A percentile compares a stretch with the other conserved stretches of the same genome.
Conservation (phyloP, 2,888 invertebrate species). For the Agrotis ipsilon region DNA sequence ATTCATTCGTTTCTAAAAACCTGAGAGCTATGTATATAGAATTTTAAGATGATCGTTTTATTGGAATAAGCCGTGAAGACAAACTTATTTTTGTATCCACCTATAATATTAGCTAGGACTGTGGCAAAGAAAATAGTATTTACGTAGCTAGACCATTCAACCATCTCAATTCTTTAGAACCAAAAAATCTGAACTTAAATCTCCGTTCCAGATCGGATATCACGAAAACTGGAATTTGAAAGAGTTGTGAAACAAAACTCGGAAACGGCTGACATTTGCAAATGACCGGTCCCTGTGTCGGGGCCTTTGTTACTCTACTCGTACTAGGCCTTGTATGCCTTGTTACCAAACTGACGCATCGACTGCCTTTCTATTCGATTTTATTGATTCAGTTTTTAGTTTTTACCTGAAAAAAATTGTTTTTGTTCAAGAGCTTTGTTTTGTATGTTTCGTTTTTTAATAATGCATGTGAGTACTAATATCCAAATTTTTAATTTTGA, state of each 20-base stretch:
- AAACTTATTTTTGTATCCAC: too few relatives aligned
- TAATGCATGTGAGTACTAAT: too few relatives aligned
- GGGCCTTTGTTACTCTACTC: conserved; percentile 55
- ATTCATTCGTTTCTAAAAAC: too few relatives aligned
- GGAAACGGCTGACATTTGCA: conserved; percentile 60
- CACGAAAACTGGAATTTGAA: conserved; percentile 39
- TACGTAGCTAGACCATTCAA: background rate
- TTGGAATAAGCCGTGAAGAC: too few relatives aligned
- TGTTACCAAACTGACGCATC: conserved; percentile 26
- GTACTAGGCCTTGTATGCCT: conserved; percentile 40
- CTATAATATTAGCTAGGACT: too few relatives aligned
- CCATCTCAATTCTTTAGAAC: background rate
- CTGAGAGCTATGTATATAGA: too few relatives aligned
- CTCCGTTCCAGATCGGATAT: conserved; percentile 13
- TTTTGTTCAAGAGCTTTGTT: too few relatives aligned
- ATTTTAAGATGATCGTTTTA: too few relatives aligned
- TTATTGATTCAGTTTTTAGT: conserved; percentile 40
- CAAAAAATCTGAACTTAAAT: conserved; percentile 15
- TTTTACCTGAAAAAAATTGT: background rate
- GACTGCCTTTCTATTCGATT: conserved; percentile 30
- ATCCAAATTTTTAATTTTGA: too few relatives aligned
- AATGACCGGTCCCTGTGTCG: conserved; percentile 55
- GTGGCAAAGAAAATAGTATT: too few relatives aligned
- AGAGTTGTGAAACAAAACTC: conserved; percentile 56
- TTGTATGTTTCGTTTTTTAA: too few relatives aligned